phyloP scores from a whole-genome alignment of 2,113 vertebrate species.

The Solea solea region DNA sequence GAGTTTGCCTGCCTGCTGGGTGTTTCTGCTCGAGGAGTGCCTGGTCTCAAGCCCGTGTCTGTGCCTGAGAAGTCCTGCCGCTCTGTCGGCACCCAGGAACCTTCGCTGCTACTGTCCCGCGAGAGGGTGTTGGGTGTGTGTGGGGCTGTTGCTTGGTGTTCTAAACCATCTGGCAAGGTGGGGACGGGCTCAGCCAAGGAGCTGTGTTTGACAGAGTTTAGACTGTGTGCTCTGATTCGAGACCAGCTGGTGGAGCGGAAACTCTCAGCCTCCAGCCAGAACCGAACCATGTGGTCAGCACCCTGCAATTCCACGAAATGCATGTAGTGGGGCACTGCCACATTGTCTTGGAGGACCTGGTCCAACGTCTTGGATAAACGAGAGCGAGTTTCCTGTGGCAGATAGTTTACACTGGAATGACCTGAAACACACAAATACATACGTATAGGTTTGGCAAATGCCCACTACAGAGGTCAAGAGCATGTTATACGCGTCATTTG shows the following conservation, averaged over 20 bases:
- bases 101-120: constrained; percentile 47
- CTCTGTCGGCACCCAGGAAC: constrained; percentile 48
- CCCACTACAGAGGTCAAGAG: neutral
- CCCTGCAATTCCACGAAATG: constrained; percentile 91
- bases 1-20: constrained; percentile 81
- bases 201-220: constrained; percentile 97
- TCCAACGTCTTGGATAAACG: constrained; percentile 96
- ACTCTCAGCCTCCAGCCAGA: constrained; percentile 96
- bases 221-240: constrained; percentile 91
- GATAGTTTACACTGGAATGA: constrained; percentile 95
- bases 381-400: constrained; percentile 92
- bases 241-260: constrained; percentile 96
- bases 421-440: constrained; percentile 75
- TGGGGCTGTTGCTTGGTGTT: constrained; percentile 22
- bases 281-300: constrained; percentile 92
- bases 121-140: neutral
- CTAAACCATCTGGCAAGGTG: constrained; percentile 31
- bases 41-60: constrained; percentile 52
- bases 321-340: constrained; percentile 93
- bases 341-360: constrained; percentile 89
- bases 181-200: constrained; percentile 90
- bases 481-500: neutral
- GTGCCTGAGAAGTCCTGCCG: constrained; percentile 71
- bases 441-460: neutral
- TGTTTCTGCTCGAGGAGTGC: constrained; percentile 66